phyloP scores from a whole-genome alignment of 2,888 invertebrate species.

The Campoplex capitator region DNA sequence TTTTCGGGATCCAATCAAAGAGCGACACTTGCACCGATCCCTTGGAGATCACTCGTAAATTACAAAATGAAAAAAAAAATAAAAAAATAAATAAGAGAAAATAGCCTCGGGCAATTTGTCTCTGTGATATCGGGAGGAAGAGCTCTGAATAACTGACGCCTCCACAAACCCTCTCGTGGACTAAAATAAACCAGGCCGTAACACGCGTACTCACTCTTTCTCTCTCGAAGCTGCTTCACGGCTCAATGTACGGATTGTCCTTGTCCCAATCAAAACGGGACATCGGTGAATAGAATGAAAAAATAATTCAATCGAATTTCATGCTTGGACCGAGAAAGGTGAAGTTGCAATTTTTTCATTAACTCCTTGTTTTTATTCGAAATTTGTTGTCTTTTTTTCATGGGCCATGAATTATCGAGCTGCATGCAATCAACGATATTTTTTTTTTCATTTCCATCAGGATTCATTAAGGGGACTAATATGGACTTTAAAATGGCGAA shows the following conservation, averaged over 20 bases:
- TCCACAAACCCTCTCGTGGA: background rate
- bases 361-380: background rate
- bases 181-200: slow-evolving; percentile 19
- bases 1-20: background rate
- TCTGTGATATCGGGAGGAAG: slow-evolving; percentile 11
- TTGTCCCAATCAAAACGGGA: background rate
- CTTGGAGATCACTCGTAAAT: slow-evolving; percentile 32
- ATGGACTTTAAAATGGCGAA: background rate
- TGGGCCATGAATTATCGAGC: background rate
- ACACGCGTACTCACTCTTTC: background rate
- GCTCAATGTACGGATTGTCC: background rate
- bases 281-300: background rate
- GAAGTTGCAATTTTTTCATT: background rate
- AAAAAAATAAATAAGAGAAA: background rate
- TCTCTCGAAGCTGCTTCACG: background rate
- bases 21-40: background rate
- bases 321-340: background rate
- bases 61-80: slow-evolving; percentile 19
- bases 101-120: slow-evolving; percentile 18
- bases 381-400: background rate
- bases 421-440: background rate
- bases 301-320: slow-evolving; percentile 25
- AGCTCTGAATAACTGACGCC: slow-evolving; percentile 16
- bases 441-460: background rate
- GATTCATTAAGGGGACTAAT: background rate